Conservation (phyloP, 2,797 vertebrate genomes). For the Cossypha niveicapilla region DNA sequence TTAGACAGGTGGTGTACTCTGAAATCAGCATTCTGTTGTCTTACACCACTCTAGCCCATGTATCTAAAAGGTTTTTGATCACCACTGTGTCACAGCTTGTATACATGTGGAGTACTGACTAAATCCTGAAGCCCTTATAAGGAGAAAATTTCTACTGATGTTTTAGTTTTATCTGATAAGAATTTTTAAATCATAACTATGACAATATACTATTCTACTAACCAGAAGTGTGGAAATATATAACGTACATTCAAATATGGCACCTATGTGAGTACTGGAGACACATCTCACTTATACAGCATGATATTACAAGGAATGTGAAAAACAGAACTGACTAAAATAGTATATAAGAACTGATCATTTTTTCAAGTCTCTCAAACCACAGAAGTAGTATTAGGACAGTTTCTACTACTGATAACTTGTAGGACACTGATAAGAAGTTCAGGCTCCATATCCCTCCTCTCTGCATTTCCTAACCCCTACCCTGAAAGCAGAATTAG, state of each 20-base stretch:
- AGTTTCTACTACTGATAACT: not conserved
- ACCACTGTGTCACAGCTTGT: not conserved
- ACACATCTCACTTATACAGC: not conserved
- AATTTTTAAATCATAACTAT: not conserved
- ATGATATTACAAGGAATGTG: not conserved
- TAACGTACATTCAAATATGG: conserved; percentile 9
- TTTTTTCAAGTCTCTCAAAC: not conserved
- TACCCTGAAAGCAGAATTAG: not conserved
- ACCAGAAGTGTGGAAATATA: not conserved
- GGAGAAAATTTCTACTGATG: not conserved
- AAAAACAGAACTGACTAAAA: not conserved
- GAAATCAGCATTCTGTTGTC: not conserved
- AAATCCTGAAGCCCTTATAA: conserved; percentile 26
- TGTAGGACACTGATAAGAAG: not conserved
- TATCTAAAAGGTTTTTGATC: not conserved
- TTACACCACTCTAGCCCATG: not conserved
- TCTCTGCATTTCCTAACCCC: not conserved
- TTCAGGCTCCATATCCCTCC: not conserved
- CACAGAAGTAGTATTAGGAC: not conserved
- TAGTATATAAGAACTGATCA: not conserved
- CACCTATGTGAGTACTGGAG: not conserved
- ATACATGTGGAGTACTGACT: not conserved
- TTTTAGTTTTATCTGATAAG: not conserved
- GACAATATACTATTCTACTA: not conserved
- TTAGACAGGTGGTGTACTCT: not conserved